A percentile compares a stretch with the other conserved stretches of the same genome.
These are phyloP conservation scores for Torymus tubicola DNA, from an alignment of 2,888 invertebrate genomes.

Conservation along the genomic window DNA sequence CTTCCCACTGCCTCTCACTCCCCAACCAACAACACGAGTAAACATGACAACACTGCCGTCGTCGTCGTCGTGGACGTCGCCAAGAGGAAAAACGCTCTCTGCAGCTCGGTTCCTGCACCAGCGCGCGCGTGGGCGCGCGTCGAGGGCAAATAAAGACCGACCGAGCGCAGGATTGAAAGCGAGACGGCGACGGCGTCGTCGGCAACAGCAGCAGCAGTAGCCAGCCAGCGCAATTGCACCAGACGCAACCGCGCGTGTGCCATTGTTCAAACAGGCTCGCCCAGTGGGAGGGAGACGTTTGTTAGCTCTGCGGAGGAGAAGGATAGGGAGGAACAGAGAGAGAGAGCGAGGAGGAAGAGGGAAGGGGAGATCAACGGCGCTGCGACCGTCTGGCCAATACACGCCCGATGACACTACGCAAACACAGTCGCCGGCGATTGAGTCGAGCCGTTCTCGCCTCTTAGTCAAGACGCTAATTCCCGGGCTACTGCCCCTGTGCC, in stretches of 20 bases:
- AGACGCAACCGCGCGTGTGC: conserved; percentile 62
- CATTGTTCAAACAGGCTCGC: conserved; percentile 67
- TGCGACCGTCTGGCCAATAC: conserved; percentile 27
- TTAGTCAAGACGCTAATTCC: conserved; percentile 54
- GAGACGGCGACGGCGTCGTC: no score
- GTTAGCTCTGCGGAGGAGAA: conserved; percentile 33
- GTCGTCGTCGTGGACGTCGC: no score
- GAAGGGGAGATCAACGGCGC: background rate
- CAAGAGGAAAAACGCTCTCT: no score
- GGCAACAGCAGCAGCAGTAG: no score
- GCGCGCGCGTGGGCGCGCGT: no score
- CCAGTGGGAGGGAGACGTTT: background rate
- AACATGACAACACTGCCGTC: no score
- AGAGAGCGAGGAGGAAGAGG: background rate
- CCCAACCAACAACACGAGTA: no score
- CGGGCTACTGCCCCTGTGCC: background rate
- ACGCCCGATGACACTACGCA: conserved; percentile 49
- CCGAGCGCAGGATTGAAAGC: conserved; percentile 12
- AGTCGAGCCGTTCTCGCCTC: conserved; percentile 44
- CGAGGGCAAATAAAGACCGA: background rate
- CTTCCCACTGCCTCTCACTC: no score
- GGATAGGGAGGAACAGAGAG: conserved; percentile 2
- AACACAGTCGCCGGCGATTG: conserved; percentile 41
- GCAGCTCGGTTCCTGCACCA: no score
- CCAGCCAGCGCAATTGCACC: conserved; percentile 61